Percentiles rank a stretch among this genome's conserved stretches.
Evolutionary conservation across 2,797 vertebrate species (phyloP).

Genomic region (Cossypha caffra): DNA sequence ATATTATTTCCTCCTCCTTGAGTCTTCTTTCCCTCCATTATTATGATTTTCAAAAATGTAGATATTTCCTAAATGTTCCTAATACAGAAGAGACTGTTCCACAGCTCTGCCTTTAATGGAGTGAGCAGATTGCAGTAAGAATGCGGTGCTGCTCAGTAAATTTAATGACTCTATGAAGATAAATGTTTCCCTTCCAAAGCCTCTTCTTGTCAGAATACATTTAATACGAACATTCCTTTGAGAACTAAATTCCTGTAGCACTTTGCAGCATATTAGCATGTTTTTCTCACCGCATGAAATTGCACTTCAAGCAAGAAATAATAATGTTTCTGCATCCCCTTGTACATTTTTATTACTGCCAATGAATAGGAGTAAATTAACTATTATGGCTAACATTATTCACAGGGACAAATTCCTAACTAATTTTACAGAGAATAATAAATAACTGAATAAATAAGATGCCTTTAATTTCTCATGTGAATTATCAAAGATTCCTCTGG

Average conservation of each 20-base stretch:
- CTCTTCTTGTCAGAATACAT: conserved; percentile 85
- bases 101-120: conserved; percentile 80
- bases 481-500: conserved; percentile 77
- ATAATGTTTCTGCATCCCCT: conserved; percentile 82
- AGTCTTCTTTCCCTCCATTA: conserved; percentile 29
- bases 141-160: conserved; percentile 81
- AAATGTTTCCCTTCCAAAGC: conserved; percentile 83
- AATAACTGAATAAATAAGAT: conserved; percentile 83
- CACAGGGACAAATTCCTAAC: conserved; percentile 81
- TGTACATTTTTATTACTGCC: conserved; percentile 84
- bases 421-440: conserved; percentile 82
- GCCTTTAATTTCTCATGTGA: conserved; percentile 81
- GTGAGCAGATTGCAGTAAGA: conserved; percentile 81
- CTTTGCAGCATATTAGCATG: conserved; percentile 83
- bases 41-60: conserved; percentile 67
- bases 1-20: conserved; percentile 25
- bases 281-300: conserved; percentile 83
- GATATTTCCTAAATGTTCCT: conserved; percentile 37
- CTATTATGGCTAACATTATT: conserved; percentile 83
- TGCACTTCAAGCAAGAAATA: conserved; percentile 85
- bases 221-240: conserved; percentile 82
- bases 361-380: conserved; percentile 87
- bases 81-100: conserved; percentile 73
- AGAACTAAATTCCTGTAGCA: conserved; percentile 82
- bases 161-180: conserved; percentile 87